Base-by-base conservation (phyloP, 2,797 vertebrate species). In the Chelidonichthys spinosus region DNA sequence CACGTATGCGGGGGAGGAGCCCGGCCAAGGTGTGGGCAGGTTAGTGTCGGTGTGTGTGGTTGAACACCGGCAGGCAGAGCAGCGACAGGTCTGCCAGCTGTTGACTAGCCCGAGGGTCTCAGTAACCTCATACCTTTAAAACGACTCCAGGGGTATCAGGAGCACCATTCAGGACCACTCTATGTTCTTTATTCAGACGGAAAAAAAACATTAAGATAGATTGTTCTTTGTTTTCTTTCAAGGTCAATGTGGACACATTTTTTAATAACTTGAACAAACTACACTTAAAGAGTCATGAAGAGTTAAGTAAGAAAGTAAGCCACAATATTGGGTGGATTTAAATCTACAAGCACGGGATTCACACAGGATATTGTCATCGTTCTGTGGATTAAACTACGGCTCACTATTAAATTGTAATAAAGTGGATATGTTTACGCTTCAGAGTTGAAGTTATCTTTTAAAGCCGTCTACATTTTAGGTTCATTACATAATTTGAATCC, bases 31-130 rank as follows among this genome's bases (percentile, higher is more conserved):
- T 88, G 78, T 69, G 50, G 46, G 63, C 73, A 85, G 86, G 85
- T 91, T 69, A 76, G 78, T 63, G 54, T 76, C 17, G 39, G 61
- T 81, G 76, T 82, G 68, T 84, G 74, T 53, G 74, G 75, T 70
- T 10, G 11, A 54, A 87, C 40, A 64, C 69, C 58, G 11, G 66
- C 72, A 66, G 72, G 68, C 68, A 80, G 61, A 69, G 15, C 39
- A 72, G 78, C 53, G 79, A 69, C 80, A 83, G 71, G 79, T 80
- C 84, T 79, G 62, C 77, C 87, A 85, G 85, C 90, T 90, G 88
- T 53, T 87, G 60, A 64, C 66, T 82, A 40, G 76, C 88, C 79
- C 46, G 25, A 65, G 60, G 78, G 55, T 46, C 47, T 66, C 1
- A n/a, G 83, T 79, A 79, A 90, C 59, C 43, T 49, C 37, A 87